Conservation (phyloP, 2,797 vertebrate genomes). For the Pseudochirops corinnae region DNA sequence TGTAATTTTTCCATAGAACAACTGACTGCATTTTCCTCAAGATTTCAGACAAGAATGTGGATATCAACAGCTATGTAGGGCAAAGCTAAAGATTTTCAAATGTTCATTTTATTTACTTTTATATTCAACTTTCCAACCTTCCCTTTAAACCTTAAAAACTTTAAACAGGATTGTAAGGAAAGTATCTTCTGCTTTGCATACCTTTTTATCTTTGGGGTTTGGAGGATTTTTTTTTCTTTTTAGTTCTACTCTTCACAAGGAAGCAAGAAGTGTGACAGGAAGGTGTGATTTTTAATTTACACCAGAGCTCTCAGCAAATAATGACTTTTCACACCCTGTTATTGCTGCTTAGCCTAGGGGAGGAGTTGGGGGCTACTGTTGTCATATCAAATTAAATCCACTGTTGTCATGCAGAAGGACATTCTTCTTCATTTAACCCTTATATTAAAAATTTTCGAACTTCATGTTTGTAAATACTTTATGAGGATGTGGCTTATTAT, state of each 20-base stretch:
- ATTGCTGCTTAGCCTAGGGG: slow-evolving; percentile 80
- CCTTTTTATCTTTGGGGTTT: slow-evolving; percentile 69
- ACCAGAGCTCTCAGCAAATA: slow-evolving; percentile 85
- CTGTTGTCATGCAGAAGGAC: slow-evolving; percentile 72
- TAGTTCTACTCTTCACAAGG: slow-evolving; percentile 77
- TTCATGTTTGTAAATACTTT: slow-evolving; percentile 19
- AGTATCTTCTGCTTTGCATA: slow-evolving; percentile 66
- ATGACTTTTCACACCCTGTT: slow-evolving; percentile 87
- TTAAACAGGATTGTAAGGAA: slow-evolving; percentile 14
- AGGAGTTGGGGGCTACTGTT: slow-evolving; percentile 83
- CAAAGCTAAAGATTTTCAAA: not conserved
- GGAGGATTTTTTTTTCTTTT: slow-evolving; percentile 35
- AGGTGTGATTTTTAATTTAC: slow-evolving; percentile 90
- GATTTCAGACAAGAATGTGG: not conserved
- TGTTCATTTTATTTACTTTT: slow-evolving; percentile 36
- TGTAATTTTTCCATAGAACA: slow-evolving; percentile 21
- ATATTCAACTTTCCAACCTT: slow-evolving; percentile 43
- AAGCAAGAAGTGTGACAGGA: slow-evolving; percentile 85
- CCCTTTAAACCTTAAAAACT: slow-evolving; percentile 14
- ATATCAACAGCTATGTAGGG: not conserved
- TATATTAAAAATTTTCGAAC: slow-evolving; percentile 59
- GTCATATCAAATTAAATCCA: slow-evolving; percentile 81
- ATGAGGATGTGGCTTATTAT: slow-evolving; percentile 2
- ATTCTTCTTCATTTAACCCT: slow-evolving; percentile 82
- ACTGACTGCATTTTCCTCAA: slow-evolving; percentile 11